phyloP scores from a whole-genome alignment of 2,113 vertebrate genomes.

The Phrynosoma blainvillii region DNA sequence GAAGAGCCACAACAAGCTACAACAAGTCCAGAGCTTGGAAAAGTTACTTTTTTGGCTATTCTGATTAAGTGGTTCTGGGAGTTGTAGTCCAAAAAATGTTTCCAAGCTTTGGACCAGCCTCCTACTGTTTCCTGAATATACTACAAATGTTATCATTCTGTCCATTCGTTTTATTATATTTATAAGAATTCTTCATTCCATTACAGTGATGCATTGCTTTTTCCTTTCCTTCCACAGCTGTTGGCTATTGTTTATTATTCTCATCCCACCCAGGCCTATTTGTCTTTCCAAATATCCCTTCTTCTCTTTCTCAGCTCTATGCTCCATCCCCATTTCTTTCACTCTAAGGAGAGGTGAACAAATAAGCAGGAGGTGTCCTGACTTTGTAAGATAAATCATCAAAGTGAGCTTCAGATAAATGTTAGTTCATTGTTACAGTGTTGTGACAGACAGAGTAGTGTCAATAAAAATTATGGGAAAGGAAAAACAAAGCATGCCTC shows the following conservation, averaged over 20 bases:
- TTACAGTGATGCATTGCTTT: neutral
- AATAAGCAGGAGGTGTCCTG: neutral
- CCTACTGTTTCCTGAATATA: neutral
- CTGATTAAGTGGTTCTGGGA: neutral
- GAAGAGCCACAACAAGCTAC: neutral
- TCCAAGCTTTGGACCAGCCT: neutral
- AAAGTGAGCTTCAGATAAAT: neutral
- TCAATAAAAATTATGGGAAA: neutral
- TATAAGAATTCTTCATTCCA: neutral
- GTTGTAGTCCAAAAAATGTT: no score
- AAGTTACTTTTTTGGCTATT: neutral
- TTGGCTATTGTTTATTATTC: neutral
- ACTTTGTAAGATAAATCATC: neutral
- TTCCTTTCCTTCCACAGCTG: neutral
- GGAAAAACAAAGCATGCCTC: neutral
- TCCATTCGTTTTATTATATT: neutral
- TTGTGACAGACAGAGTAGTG: neutral
- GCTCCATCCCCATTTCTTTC: neutral
- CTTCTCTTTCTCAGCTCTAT: neutral
- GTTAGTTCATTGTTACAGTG: neutral
- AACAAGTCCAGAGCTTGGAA: neutral
- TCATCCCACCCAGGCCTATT: neutral
- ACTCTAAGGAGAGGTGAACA: neutral
- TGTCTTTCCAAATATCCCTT: neutral
- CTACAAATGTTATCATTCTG: neutral